Base-by-base conservation (phyloP, 1,140 invertebrate species). In the Cydia amplana region DNA sequence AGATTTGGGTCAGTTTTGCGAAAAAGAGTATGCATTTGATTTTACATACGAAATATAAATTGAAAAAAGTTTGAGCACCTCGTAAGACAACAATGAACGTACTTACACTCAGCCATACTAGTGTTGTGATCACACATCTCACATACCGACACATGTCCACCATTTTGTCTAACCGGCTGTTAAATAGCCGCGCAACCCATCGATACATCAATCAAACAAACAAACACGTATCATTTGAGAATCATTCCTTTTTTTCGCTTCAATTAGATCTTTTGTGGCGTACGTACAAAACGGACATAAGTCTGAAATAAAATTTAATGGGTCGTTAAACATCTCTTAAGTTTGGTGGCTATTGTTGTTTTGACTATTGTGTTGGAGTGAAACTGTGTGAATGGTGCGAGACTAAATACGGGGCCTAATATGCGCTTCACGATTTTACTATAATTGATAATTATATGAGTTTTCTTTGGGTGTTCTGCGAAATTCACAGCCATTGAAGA, bases 191-290 rank as follows among this genome's bases (percentile, higher is more conserved):
- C 75, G 76, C 80, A 81, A 78, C 70, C 86, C 85, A 88, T 92
- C 91, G 88, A 92, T 92, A 90, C 91, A 92, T 92, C 91, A 92
- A 91, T 91, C 88, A 92, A 78, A 86, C 86, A 92, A 91, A 92
- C 90, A 91, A 92, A 89, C 89, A 86, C 78, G 76, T 87, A 91
- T 90, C 87, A 87, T 90, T 90, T 90, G 84, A 88, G 85, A 83
- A 79, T 80, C 73, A 75, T 81, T 83, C 78, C 79, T 88, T 91
- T 91, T 91, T 91, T 89, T 85, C 86, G 81, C 87, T 87, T 88
- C 91, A 92, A 91, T 92, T 92, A 92, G 87, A 85, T 82, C 91
- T 88, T 91, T 92, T 92, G 91, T 92, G 78, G 79, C 74, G 25
- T 75, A 75, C 77, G 77, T 67, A 88, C 80, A 85, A 86, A 86